Base-by-base conservation (phyloP, 1,140 invertebrate species). In the Diorhabda carinulata region DNA sequence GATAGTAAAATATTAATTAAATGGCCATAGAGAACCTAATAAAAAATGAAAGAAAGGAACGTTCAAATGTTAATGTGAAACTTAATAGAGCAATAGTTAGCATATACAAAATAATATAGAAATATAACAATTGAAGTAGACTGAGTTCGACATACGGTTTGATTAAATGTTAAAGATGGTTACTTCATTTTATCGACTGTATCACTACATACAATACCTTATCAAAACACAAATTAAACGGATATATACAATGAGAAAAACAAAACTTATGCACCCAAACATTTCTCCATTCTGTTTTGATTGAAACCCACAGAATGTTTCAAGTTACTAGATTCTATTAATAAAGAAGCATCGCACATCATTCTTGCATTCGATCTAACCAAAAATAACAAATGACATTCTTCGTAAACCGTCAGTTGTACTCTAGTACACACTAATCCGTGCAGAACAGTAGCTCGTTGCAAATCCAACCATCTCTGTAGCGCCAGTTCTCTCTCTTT, bases 381-480 rank as follows among this genome's bases (percentile, higher is more conserved):
- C 72, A 94, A 85, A 80, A 94, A 94, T 77, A 91, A 85, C 7
- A 94, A 79, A 78, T 93, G 92, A 75, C 90, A 89, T 76, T 92
- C 90, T 78, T 94, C 91, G 69, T 89, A 89, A 3, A 91, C 87
- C 47, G 89, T 90, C 57, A 93, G 77, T n/a, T 90, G 88, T 3
- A 90, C 84, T 68, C 90, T 86, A 0, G 89, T 88, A 61, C 90
- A 86, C 0, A 93, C 90, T 5, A 94, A 74, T 0, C 91, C 89
- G 70, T 93, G 92, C 3, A 94, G 81, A 2, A 92, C 88, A 0
- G 90, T 93, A 3, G 92, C 92, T 40, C 92, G 83, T 78, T 94
- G 92, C 7, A 94, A 81, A 77, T 94, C 92, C 56, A 95, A 78
- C 92, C 92, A 95, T 57, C 91, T 84, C 74, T 93, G 91, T 2